Conservation (phyloP, 2,797 vertebrate genomes). For the Siniperca obscura region DNA sequence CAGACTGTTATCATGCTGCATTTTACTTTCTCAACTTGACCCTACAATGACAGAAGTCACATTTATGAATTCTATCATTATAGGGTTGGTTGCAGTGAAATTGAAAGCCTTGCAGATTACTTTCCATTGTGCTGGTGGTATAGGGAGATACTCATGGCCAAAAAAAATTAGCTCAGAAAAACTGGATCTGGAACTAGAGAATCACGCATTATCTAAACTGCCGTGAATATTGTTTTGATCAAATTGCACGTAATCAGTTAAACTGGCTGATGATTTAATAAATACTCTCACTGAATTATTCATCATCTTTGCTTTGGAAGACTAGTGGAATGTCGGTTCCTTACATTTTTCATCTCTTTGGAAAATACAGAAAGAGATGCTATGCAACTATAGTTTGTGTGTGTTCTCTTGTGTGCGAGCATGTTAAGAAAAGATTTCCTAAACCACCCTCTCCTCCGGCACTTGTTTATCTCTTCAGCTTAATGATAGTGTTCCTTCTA, state of each 20-base stretch:
- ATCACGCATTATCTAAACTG: background rate
- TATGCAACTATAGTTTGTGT: slow-evolving; percentile 46
- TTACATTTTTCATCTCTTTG: slow-evolving; percentile 2
- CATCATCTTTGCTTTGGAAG: background rate
- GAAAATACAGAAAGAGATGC: slow-evolving; percentile 19
- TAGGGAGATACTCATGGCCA: background rate
- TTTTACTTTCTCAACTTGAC: slow-evolving; percentile 16
- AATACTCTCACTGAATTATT: background rate
- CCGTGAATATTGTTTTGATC: background rate
- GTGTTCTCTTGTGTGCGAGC: slow-evolving; percentile 63
- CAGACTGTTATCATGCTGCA: slow-evolving; percentile 32
- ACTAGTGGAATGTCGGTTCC: background rate
- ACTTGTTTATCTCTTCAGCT: slow-evolving; percentile 78
- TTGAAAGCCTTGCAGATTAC: slow-evolving; percentile 14
- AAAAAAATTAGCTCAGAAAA: background rate
- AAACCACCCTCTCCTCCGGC: slow-evolving; percentile 67
- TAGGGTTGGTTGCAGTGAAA: slow-evolving; percentile 13
- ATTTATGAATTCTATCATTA: slow-evolving; percentile 32
- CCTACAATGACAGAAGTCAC: slow-evolving; percentile 10
- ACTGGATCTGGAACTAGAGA: background rate
- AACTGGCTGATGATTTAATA: slow-evolving; percentile 1
- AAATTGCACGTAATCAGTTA: slow-evolving; percentile 2
- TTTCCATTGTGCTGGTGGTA: slow-evolving; percentile 15
- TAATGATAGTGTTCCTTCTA: slow-evolving; percentile 78
- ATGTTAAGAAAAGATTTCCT: slow-evolving; percentile 76